Evolutionary conservation across 2,888 invertebrate genomes (phyloP).

Genomic region (Apodemia zela): DNA sequence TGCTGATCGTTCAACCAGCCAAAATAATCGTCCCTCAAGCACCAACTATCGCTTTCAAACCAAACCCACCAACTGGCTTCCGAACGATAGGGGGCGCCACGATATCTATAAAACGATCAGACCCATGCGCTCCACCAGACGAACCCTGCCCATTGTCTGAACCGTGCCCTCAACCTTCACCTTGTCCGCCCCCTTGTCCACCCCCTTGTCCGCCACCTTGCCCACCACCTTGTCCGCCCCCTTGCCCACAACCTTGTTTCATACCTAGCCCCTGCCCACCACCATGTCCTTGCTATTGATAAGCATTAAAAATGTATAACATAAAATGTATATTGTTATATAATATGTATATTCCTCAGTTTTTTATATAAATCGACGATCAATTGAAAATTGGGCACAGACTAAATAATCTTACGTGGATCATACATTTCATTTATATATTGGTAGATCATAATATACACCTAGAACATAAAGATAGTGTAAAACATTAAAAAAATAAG

Average conservation of each 20-base stretch:
- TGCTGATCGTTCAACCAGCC: constrained; percentile 51
- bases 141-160: constrained; percentile 23
- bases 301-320: background rate
- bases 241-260: constrained; percentile 17
- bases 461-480: no score
- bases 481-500: no score
- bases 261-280: constrained; percentile 11
- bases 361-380: background rate
- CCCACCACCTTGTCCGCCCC: constrained; percentile 16
- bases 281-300: background rate
- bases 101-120: constrained; percentile 31
- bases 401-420: background rate
- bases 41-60: constrained; percentile 55
- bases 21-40: constrained; percentile 52
- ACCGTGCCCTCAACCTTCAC: constrained; percentile 23
- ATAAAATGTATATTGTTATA: background rate
- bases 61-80: constrained; percentile 47
- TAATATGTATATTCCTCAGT: background rate
- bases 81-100: constrained; percentile 46
- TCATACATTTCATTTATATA: no score
- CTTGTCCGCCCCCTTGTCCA: constrained; percentile 16
- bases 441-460: no score
- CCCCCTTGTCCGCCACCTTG: constrained; percentile 19
- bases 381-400: background rate
- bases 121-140: constrained; percentile 19